These are phyloP conservation scores for Psettodes erumei DNA, from an alignment of 2,113 vertebrate genomes.

Conservation along the genomic window DNA sequence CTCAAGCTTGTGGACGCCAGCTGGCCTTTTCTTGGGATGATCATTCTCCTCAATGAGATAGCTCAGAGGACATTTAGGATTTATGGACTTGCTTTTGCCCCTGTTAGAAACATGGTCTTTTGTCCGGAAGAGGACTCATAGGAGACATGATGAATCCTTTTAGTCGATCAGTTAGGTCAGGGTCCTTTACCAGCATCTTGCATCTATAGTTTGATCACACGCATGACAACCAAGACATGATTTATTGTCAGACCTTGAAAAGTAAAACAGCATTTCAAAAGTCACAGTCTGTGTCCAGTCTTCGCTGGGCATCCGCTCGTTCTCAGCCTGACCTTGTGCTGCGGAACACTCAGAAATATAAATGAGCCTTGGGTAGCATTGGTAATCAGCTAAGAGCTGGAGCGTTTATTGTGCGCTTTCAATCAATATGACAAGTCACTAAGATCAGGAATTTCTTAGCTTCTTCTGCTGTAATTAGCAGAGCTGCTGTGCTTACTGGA, in stretches of 20 bases:
- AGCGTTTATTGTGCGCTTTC: constrained; percentile 60
- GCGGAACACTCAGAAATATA: constrained; percentile 41
- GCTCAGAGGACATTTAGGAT: background rate
- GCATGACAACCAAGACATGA: constrained; percentile 4
- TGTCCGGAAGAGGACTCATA: background rate
- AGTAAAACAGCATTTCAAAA: constrained; percentile 15
- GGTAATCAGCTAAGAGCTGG: constrained; percentile 66
- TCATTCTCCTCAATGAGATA: background rate
- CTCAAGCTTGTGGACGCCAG: background rate
- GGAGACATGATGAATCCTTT: background rate
- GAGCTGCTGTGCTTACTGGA: constrained; percentile 41
- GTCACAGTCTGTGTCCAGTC: background rate
- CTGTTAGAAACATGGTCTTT: background rate
- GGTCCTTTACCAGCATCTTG: background rate
- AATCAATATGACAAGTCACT: constrained; percentile 65
- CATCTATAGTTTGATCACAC: constrained; percentile 31
- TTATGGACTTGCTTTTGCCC: background rate
- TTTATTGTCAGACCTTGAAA: constrained; percentile 37
- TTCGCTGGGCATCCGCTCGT: background rate
- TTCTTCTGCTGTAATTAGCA: constrained; percentile 43
- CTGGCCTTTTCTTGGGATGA: background rate
- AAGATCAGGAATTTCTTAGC: constrained; percentile 50
- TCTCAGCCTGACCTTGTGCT: constrained; percentile 38
- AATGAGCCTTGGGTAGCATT: constrained; percentile 48
- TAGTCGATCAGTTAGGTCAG: background rate